Evolutionary conservation across 2,113 vertebrate genomes (phyloP), one percentile per base, ranked within the genome.

Genomic region (Caranx ignobilis): DNA sequence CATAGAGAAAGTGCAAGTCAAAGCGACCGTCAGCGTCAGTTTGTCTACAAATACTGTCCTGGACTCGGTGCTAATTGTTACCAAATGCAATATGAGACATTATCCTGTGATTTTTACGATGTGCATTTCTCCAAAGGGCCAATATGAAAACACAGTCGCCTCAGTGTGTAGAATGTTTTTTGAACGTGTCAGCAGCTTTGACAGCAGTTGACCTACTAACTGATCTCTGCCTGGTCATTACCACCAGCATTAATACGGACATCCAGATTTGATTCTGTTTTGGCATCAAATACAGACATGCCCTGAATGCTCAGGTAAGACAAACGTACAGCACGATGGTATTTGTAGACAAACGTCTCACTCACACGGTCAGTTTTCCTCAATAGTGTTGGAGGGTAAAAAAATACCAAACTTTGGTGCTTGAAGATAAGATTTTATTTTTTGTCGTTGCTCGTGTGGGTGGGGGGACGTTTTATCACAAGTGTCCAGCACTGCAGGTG

Each of bases 71-170:
- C 91, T 92, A 87, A 86, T 71, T 39, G 21, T 82, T 34, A 65
- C 71, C 31, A 52, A 77, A 92, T 88, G 89, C 91, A 91, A 92
- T 88, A 89, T 35, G 79, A 92, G 88, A 87, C 87, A 1, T 66
- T 45, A 48, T 81, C 88, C 88, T 93, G 92, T 91, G 88, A 90
- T 62, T 75, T 45, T 31, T 63, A 47, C 64, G n/a, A 60, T 35
- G 19, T 71, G 35, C 56, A 3, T 77, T 71, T 11, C 69, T 83
- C 75, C 78, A 81, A 86, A 85, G 71, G 77, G 77, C 75, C 79
- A 11, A 45, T 64, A 7, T 57, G 39, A 13, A 66, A 62, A 78
- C 70, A 52, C 71, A 62, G 18, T 73, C 77, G 31, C 82, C 71
- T 81, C 75, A 50, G 3, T 34, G 26, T 68, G 62, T 67, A 21